phyloP scores from a whole-genome alignment of 2,888 invertebrate genomes.

The Polietes domitor region DNA sequence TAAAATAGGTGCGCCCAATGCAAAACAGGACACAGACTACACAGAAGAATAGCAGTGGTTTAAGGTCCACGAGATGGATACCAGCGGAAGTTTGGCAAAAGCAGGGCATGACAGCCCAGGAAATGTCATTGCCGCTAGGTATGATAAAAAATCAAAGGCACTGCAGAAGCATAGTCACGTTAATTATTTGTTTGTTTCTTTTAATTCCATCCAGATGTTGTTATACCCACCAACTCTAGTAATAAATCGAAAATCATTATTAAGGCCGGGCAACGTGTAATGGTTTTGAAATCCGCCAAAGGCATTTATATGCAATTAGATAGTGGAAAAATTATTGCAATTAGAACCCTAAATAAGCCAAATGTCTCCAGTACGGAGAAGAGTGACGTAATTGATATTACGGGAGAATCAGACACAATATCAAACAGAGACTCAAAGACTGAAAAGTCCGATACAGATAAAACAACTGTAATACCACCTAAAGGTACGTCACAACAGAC shows the following conservation, averaged over 20 bases:
- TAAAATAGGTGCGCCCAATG: conserved; percentile 88
- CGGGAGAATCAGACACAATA: conserved; percentile 70
- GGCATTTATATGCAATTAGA: conserved; percentile 97
- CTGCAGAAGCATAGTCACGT: not conserved
- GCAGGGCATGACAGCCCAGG: conserved; percentile 97
- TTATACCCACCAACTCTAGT: conserved; percentile 94
- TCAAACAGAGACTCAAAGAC: conserved; percentile 53
- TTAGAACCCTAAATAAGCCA: conserved; percentile 82
- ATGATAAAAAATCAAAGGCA: conserved; percentile 48
- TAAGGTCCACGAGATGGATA: conserved; percentile 87
- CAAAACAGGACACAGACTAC: conserved; percentile 83
- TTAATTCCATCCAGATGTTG: conserved; percentile 85
- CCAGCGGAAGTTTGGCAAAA: conserved; percentile 95
- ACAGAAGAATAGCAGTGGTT: conserved; percentile 73
- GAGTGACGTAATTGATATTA: conserved; percentile 77
- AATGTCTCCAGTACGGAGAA: conserved; percentile 72
- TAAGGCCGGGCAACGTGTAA: conserved; percentile 96
- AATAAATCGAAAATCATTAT: conserved; percentile 94
- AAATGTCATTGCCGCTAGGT: conserved; percentile 95
- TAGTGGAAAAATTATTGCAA: conserved; percentile 96
- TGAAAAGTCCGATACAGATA: conserved; percentile 58
- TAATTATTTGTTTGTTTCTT: not conserved
- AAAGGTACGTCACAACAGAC: conserved; percentile 39
- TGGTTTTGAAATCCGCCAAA: conserved; percentile 96
- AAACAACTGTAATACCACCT: conserved; percentile 8